Base-by-base conservation (phyloP, 2,888 invertebrate species). In the Tachina grossa region DNA sequence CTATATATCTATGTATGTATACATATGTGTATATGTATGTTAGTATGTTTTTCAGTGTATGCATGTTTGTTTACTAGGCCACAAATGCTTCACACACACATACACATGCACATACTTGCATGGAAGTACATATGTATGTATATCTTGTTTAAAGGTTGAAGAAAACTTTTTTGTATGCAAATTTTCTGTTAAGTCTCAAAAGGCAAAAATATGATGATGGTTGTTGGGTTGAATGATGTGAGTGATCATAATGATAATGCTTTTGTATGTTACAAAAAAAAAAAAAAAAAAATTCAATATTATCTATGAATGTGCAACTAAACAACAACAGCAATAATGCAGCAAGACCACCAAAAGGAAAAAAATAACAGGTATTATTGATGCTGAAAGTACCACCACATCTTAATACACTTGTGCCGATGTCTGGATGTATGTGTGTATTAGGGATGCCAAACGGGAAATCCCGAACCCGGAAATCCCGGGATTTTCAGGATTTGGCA, bases 221-320 rank as follows among this genome's bases (percentile, higher is more conserved):
- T 39, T 76, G n/a, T n/a, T n/a, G n/a, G 75, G 31, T 19, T 76
- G 75, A 59, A 76, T 75, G 79, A 84, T 80, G 77, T 69, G n/a
- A 74, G 81, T 63, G 81, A 82, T 85, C 81, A 61, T 74, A 63
- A 69, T 81, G 59, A 81, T 78, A 68, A 61, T 77, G 63, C 13
- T 59, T 47, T 75, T 71, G 41, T 69, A 39, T 69, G 10, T 69
- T 31, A 31, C 31, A 31, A 31, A 16, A 55, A 45, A n/a, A n/a
- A n/a, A n/a, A n/a, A 13, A 1, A 14, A 43, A 43, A 57, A 16
- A 2, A 45, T 55, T 55, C 13, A 55, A 55, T 55, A 22, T 4
- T n/a, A 3, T 6, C 6, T 31, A 31, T 31, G 31, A 31, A 31
- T 59, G 41, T 41, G 2, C 39, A 49, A 39, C 39, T n/a, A n/a